Evolutionary conservation across 2,797 vertebrate genomes (phyloP).

Genomic region (Cheirogaleus major): DNA sequence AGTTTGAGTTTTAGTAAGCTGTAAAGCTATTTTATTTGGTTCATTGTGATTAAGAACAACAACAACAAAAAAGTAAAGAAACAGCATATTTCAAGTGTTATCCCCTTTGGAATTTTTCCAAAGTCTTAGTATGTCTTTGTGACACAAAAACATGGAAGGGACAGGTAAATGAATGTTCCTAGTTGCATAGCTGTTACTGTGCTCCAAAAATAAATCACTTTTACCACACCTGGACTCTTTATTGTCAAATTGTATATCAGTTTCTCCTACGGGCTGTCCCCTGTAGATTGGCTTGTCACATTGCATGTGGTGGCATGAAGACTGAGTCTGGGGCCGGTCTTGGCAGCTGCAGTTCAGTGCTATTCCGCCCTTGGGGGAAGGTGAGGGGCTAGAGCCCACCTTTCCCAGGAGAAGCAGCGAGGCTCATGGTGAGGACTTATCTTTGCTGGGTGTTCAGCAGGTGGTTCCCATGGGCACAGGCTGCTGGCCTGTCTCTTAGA

Average conservation of each 20-base stretch:
- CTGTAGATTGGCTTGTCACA: not conserved
- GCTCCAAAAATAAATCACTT: slow-evolving; percentile 58
- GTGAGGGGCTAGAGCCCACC: not conserved
- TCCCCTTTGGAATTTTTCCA: slow-evolving; percentile 81
- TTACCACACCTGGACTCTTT: not conserved
- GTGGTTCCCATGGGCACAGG: not conserved
- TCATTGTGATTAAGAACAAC: slow-evolving; percentile 34
- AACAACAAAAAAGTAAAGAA: not conserved
- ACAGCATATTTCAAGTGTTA: slow-evolving; percentile 53
- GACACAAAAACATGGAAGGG: slow-evolving; percentile 68
- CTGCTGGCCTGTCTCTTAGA: not conserved
- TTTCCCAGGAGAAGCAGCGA: not conserved
- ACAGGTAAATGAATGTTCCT: not conserved
- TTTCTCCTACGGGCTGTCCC: not conserved
- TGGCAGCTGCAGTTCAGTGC: not conserved
- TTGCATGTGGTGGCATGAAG: not conserved
- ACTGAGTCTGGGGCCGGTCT: not conserved
- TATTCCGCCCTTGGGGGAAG: not conserved
- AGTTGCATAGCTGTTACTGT: not conserved
- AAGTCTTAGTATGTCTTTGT: slow-evolving; percentile 82
- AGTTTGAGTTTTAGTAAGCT: slow-evolving; percentile 78
- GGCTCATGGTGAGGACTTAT: not conserved
- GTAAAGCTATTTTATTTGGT: slow-evolving; percentile 77
- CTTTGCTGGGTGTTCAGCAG: not conserved
- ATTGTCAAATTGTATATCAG: not conserved